Base-by-base conservation (phyloP, 2,113 vertebrate genomes). In the Chaetura pelagica region DNA sequence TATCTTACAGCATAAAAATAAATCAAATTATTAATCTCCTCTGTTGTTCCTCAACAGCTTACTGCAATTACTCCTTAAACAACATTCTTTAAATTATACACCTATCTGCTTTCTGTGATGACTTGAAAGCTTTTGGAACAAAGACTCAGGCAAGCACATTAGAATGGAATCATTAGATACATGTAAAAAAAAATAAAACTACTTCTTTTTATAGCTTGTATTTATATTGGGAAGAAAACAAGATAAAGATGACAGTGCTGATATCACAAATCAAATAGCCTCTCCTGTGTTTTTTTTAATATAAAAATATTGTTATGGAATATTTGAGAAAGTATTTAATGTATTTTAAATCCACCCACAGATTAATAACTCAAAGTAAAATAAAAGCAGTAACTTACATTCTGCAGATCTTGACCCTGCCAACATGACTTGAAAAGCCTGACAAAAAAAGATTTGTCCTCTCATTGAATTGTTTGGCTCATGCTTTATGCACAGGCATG, bases 391-490 rank as follows among this genome's bases (percentile, higher is more conserved):
- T 52, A 83, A 62, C 61, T 87, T 94, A 77, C 9, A 63, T 77
- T 91, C 32, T 85, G 34, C 66, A 90, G 59, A 78, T 75, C 46
- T 66, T 90, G 92, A 92, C 77, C 80, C 67, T 95, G 85, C 67
- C 87, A 94, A 86, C 19, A 74, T 38, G 32, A 78, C 71, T 93
- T 66, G 48, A 91, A 87, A 95, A 88, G 75, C 19, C 46, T 93
- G 93, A 72, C 87, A 81, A 76, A 92, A 95, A 80, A 95, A 80
- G 17, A 15, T 58, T 58, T 92, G 73, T 91, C 40, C 63, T 94
- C 52, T 89, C 59, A n/a, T 52, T 90, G 83, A 78, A 85, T 89
- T 75, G 20, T 85, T 87, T 96, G 92, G 81, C 94, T 95, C 85
- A 78, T 89, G 49, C 90, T 95, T 94, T 91, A 90, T 93, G 62